Percentiles rank a stretch among this genome's conserved stretches.
Evolutionary conservation across 2,888 invertebrate genomes (phyloP).

Genomic region (Ernsta delagoae): DNA sequence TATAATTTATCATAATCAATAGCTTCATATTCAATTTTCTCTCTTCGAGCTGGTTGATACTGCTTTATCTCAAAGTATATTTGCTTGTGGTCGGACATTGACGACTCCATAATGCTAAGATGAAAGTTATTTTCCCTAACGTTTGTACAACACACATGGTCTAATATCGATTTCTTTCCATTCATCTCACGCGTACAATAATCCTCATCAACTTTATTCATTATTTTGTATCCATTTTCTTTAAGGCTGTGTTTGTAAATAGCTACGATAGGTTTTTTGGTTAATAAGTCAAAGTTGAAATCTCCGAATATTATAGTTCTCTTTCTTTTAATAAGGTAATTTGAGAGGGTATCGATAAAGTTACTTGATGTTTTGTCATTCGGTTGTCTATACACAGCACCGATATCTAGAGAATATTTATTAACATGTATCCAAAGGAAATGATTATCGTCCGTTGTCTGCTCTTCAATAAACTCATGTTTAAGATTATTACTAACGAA

Average conservation of each 20-base stretch:
- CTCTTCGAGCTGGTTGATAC: not conserved
- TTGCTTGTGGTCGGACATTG: no score
- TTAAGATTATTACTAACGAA: not conserved
- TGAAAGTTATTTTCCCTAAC: no score
- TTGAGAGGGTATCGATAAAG: not conserved
- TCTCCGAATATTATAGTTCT: not conserved
- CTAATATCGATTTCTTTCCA: no score
- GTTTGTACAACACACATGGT: no score
- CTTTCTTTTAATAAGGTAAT: not conserved
- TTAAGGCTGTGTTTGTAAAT: no score
- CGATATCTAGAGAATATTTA: not conserved
- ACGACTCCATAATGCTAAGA: no score
- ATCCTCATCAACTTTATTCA: no score
- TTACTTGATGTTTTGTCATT: conserved; percentile 1
- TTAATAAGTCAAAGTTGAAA: no score
- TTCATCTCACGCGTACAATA: no score
- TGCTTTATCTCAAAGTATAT: no score
- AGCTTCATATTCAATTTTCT: not conserved
- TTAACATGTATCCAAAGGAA: not conserved
- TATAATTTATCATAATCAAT: not conserved
- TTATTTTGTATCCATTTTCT: no score
- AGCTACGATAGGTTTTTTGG: no score
- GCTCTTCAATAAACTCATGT: conserved; percentile 3
- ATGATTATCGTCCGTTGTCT: not conserved
- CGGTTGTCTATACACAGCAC: not conserved